phyloP scores from a whole-genome alignment of 2,888 invertebrate genomes.

The Synanthedon andrenaeformis region DNA sequence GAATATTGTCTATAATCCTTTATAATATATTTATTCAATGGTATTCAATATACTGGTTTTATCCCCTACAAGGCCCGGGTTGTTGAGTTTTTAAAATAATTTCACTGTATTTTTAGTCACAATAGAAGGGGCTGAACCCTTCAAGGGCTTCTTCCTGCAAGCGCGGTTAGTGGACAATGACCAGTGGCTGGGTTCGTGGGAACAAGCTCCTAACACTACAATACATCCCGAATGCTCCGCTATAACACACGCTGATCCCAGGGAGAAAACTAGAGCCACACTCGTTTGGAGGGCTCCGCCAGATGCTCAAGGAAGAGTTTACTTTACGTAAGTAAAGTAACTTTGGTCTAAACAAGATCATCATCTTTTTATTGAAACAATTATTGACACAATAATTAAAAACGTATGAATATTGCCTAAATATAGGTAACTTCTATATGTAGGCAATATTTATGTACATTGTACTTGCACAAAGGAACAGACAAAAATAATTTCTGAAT shows the following conservation, averaged over 20 bases:
- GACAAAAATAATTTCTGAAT: too few relatives aligned
- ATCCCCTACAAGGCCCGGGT: too few relatives aligned
- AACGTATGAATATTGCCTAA: too few relatives aligned
- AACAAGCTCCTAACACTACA: slow-evolving; percentile 79
- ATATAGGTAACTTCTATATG: too few relatives aligned
- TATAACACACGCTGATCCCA: slow-evolving; percentile 82
- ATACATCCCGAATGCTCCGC: slow-evolving; percentile 83
- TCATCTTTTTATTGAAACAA: too few relatives aligned
- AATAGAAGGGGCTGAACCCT: slow-evolving; percentile 69
- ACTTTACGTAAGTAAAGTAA: slow-evolving; percentile 79
- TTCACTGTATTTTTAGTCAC: slow-evolving; percentile 52
- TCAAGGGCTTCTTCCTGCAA: slow-evolving; percentile 88
- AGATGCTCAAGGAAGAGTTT: slow-evolving; percentile 76
- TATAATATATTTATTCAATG: too few relatives aligned
- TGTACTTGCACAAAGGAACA: too few relatives aligned
- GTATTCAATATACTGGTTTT: too few relatives aligned
- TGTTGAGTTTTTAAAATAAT: too few relatives aligned
- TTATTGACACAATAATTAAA: too few relatives aligned
- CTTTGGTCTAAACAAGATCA: background rate
- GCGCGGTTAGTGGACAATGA: slow-evolving; percentile 79
- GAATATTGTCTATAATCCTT: too few relatives aligned
- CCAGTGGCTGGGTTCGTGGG: slow-evolving; percentile 82
- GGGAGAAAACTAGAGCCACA: slow-evolving; percentile 78
- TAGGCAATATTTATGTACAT: too few relatives aligned
- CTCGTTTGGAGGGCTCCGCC: slow-evolving; percentile 81